These are phyloP conservation scores for Tragelaphus strepsiceros DNA, from an alignment of 2,113 vertebrate genomes.

Conservation along the genomic window DNA sequence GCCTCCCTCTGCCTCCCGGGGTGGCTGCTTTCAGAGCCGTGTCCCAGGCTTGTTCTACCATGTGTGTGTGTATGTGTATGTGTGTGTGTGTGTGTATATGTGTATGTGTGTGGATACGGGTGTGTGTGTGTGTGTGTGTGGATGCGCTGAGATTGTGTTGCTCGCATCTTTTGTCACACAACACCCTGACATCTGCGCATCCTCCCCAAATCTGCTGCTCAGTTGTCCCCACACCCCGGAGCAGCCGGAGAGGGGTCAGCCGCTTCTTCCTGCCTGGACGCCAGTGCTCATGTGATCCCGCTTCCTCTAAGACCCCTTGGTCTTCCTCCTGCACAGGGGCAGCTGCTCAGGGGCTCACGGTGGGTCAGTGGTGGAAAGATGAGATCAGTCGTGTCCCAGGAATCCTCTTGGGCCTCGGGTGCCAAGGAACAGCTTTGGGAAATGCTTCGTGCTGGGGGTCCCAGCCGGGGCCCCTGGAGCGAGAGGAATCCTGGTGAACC, in stretches of 20 bases:
- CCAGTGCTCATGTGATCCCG: neutral
- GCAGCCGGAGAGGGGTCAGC: neutral
- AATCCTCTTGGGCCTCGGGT: neutral
- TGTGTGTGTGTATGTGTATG: accelerated
- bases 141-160: accelerated
- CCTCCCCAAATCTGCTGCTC: neutral
- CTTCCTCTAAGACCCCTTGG: neutral
- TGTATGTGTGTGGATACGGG: accelerated
- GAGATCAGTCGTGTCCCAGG: accelerated
- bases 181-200: accelerated
- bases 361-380: too few relatives aligned
- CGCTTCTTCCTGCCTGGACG: neutral
- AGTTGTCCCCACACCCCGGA: accelerated
- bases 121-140: accelerated
- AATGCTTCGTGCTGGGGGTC: neutral
- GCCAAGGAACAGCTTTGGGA: neutral
- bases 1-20: accelerated
- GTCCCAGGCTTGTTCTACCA: accelerated
- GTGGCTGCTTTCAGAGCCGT: accelerated
- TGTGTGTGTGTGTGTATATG: accelerated
- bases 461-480: accelerated
- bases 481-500: neutral
- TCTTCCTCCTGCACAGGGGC: neutral
- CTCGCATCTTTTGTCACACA: accelerated
- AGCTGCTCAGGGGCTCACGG: accelerated